Conservation (phyloP, 2,888 invertebrate species). For the Athrips mouffetella region DNA sequence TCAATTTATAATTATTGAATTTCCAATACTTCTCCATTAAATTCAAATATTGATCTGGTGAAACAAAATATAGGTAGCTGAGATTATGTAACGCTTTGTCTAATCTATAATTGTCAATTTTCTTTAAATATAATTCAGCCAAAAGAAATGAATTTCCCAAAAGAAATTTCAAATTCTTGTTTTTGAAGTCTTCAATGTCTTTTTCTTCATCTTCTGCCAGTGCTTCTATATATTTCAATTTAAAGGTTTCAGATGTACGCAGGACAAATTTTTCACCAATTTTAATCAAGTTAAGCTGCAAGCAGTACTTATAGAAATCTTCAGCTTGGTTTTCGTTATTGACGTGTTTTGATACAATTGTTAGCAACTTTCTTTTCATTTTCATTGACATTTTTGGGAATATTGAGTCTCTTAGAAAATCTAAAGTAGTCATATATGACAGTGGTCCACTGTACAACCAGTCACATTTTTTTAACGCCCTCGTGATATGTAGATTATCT, state of each 20-base stretch:
- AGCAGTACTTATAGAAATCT: conserved; percentile 48
- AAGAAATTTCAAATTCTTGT: conserved; percentile 28
- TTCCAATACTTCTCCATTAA: conserved; percentile 30
- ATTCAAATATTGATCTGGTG: conserved; percentile 31
- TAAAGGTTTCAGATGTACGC: conserved; percentile 40
- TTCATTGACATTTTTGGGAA: conserved; percentile 54
- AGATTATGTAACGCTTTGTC: conserved; percentile 6
- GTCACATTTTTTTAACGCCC: conserved; percentile 44
- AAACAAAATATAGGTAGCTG: conserved; percentile 32
- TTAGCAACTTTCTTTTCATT: conserved; percentile 50
- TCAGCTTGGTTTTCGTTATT: conserved; percentile 35
- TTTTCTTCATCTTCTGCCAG: conserved; percentile 3
- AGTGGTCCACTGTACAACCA: conserved; percentile 49
- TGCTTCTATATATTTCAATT: conserved; percentile 35
- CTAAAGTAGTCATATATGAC: conserved; percentile 40
- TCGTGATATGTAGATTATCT: conserved; percentile 46
- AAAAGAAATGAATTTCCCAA: conserved; percentile 41
- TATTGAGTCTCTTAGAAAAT: conserved; percentile 44
- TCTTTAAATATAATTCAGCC: conserved; percentile 29
- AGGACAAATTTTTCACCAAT: conserved; percentile 47
- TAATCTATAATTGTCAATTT: background rate
- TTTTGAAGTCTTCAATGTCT: conserved; percentile 8
- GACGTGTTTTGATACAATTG: conserved; percentile 35
- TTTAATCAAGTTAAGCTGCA: conserved; percentile 28
- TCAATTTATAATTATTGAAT: conserved; percentile 21